Evolutionary conservation across 2,113 vertebrate species (phyloP), one percentile per base, ranked within the genome.

Genomic region (Nothobranchius furzeri): DNA sequence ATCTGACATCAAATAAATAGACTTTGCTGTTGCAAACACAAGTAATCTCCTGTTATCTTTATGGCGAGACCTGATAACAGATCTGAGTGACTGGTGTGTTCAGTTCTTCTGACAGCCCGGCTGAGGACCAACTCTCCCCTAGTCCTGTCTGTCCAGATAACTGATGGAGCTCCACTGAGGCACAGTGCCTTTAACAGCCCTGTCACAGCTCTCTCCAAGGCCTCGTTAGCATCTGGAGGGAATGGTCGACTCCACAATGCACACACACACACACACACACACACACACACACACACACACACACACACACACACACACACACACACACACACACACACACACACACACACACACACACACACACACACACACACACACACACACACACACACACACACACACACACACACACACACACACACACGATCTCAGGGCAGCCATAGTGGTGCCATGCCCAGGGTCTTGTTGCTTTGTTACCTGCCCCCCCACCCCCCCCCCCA

Each of bases 11-110:
- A 58, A 68, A 73, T 78, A 79, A 79, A 70, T 80, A 81, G 85
- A 82, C 78, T 12, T 17, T 4, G 9, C n/a, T 20, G 20, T 43
- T 60, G 64, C 65, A 83, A 75, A 88, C 76, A 81, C 49, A 57
- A 60, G 64, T 75, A 82, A 90, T 88, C 68, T 76, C 14, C 64
- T 63, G 81, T 78, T 80, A 82, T 90, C 83, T 77, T n/a, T 43
- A 45, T 40, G 74, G 84, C 75, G 48, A 68, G 63, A 59, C 60
- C 62, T 55, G 81, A 87, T 84, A 85, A 80, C 62, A 63, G 68
- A 51, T 52, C 59, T 73, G 82, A 78, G 64, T 75, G 89, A 85
- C 82, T 61, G 69, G 4, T 68, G 73, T 61, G 66, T 85, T 85
- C 69, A 74, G 70, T 62, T 40, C 48, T 25, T 7, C 58, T 79